A percentile compares a stretch with the other conserved stretches of the same genome.
phyloP scores from a whole-genome alignment of 1,140 invertebrate species.

The Eulimnadia texana region DNA sequence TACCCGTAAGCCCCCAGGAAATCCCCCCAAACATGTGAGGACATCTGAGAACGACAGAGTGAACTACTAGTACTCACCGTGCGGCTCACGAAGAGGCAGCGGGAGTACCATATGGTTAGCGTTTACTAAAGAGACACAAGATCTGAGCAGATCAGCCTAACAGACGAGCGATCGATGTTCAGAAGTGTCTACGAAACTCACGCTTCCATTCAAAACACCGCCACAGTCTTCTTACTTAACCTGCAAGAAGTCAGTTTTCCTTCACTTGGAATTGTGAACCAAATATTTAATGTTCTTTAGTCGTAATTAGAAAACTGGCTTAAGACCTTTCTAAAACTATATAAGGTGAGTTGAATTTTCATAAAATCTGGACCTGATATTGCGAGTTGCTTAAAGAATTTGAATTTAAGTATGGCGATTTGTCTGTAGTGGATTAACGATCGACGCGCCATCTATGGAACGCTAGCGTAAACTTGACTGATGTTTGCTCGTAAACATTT shows the following conservation, averaged over 20 bases:
- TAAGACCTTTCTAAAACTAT: background rate
- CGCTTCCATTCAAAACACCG: background rate
- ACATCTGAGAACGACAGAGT: conserved; percentile 9
- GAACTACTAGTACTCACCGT: background rate
- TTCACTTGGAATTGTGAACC: background rate
- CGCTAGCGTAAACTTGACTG: too few relatives aligned
- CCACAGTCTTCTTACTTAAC: too few relatives aligned
- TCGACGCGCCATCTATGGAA: too few relatives aligned
- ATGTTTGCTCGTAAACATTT: too few relatives aligned
- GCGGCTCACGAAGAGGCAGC: conserved; percentile 13
- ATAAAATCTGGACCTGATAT: too few relatives aligned
- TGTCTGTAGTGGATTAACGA: too few relatives aligned
- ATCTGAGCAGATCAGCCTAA: conserved; percentile 16
- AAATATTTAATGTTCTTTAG: background rate
- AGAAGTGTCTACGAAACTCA: conserved; percentile 12
- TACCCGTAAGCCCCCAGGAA: conserved; percentile 3
- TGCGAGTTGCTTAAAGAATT: too few relatives aligned
- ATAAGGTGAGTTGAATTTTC: too few relatives aligned
- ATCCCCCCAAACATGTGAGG: background rate
- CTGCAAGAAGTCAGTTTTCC: background rate
- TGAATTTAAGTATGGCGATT: too few relatives aligned
- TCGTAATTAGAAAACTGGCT: background rate
- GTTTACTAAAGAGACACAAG: conserved; percentile 12
- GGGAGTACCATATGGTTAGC: conserved; percentile 10
- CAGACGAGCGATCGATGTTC: conserved; percentile 15